Conservation (phyloP, 2,113 vertebrate species). For the Podarcis muralis region DNA sequence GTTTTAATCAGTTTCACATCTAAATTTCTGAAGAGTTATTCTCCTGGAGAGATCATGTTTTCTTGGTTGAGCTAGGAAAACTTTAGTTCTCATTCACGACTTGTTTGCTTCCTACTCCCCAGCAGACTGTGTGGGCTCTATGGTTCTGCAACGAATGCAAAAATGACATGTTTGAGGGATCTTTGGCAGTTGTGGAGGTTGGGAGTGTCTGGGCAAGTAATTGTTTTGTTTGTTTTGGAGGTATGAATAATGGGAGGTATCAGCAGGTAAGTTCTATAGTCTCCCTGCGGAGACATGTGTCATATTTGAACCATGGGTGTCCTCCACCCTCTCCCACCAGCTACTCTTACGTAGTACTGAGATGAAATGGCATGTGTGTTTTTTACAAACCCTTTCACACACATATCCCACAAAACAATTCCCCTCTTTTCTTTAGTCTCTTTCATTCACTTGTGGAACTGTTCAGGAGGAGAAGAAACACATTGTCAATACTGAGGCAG, state of each 20-base stretch:
- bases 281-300: constrained; percentile 21
- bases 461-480: neutral
- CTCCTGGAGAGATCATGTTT: neutral
- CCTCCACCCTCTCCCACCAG: constrained; percentile 4
- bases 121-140: constrained; percentile 17
- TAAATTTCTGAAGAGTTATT: neutral
- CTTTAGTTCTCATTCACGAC: neutral
- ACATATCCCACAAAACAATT: neutral
- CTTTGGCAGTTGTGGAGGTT: constrained; percentile 9
- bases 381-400: neutral
- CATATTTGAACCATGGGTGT: constrained; percentile 2
- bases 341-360: neutral
- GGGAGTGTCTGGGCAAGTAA: constrained; percentile 31
- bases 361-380: neutral
- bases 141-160: constrained; percentile 1
- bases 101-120: neutral
- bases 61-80: neutral
- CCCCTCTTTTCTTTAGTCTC: neutral
- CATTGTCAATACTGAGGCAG: neutral
- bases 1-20: neutral
- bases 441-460: neutral
- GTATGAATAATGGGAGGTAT: constrained; percentile 19
- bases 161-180: constrained; percentile 24
- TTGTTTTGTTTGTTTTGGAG: constrained; percentile 36
- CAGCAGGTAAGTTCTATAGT: neutral